These are phyloP conservation scores for Trachymyrmex cornetzi DNA, from an alignment of 1,140 invertebrate species.

Conservation along the genomic window DNA sequence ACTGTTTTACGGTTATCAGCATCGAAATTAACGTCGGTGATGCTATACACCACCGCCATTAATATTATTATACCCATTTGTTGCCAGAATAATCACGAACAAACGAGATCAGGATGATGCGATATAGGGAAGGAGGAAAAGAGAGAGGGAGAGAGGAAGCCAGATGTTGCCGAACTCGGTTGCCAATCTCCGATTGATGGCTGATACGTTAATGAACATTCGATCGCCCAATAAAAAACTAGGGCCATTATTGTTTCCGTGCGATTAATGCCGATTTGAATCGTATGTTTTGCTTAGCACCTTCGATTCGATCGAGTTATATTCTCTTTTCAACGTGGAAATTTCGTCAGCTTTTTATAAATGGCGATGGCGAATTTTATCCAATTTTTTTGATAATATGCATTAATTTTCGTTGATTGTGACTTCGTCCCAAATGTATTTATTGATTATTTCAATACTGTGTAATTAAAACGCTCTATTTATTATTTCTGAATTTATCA, in stretches of 20 bases:
- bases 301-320: conserved; percentile 26
- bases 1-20: conserved; percentile 58
- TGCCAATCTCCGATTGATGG: conserved; percentile 52
- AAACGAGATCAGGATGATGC: conserved; percentile 42
- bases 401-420: conserved; percentile 50
- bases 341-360: conserved; percentile 50
- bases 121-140: neutral
- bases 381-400: conserved; percentile 20
- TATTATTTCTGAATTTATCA: conserved; percentile 36
- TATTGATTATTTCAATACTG: conserved; percentile 37
- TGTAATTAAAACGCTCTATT: conserved; percentile 19
- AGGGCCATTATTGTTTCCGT: conserved; percentile 50
- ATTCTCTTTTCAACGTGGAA: conserved; percentile 33
- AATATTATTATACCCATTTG: conserved; percentile 62
- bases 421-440: conserved; percentile 7
- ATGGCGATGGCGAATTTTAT: conserved; percentile 10
- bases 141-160: neutral
- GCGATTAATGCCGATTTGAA: conserved; percentile 62
- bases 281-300: conserved; percentile 50
- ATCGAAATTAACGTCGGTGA: conserved; percentile 56
- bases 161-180: conserved; percentile 50
- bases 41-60: conserved; percentile 30
- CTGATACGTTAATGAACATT: conserved; percentile 72
- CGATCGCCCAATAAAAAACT: conserved; percentile 48
- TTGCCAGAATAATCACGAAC: conserved; percentile 52